Conservation (phyloP, 2,797 vertebrate species). For the Darevskia nairensis region DNA sequence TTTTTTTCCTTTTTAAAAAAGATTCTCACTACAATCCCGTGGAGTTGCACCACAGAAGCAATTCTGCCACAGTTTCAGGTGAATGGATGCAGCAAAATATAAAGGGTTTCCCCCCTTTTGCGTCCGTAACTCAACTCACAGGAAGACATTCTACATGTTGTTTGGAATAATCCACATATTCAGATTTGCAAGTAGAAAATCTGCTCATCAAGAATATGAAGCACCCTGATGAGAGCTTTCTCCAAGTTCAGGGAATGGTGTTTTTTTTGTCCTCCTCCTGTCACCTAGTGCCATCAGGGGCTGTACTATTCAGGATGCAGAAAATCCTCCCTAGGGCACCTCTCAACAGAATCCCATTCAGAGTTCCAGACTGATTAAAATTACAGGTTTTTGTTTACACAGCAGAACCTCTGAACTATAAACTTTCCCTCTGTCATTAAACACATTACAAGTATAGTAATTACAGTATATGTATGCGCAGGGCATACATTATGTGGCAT, state of each 20-base stretch:
- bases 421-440: not conserved
- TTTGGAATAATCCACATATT: not conserved
- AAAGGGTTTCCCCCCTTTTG: not conserved
- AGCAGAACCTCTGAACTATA: not conserved
- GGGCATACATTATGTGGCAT: constrained; percentile 43
- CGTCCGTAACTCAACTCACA: not conserved
- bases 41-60: not conserved
- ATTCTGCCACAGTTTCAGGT: not conserved
- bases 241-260: not conserved
- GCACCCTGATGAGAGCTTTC: too few species aligned
- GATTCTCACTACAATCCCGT: too few species aligned
- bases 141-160: too few species aligned
- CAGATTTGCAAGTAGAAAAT: not conserved
- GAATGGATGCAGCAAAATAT: not conserved
- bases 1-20: too few species aligned
- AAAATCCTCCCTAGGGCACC: not conserved
- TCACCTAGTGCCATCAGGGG: not conserved
- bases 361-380: not conserved
- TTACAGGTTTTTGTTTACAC: not conserved
- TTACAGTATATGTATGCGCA: constrained; percentile 18
- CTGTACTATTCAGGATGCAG: not conserved
- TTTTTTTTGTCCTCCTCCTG: not conserved
- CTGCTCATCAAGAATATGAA: not conserved
- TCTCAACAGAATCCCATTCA: not conserved
- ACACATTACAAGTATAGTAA: constrained; percentile 32